Evolutionary conservation across 2,888 invertebrate genomes (phyloP).

Genomic region (Cephalotes varians): DNA sequence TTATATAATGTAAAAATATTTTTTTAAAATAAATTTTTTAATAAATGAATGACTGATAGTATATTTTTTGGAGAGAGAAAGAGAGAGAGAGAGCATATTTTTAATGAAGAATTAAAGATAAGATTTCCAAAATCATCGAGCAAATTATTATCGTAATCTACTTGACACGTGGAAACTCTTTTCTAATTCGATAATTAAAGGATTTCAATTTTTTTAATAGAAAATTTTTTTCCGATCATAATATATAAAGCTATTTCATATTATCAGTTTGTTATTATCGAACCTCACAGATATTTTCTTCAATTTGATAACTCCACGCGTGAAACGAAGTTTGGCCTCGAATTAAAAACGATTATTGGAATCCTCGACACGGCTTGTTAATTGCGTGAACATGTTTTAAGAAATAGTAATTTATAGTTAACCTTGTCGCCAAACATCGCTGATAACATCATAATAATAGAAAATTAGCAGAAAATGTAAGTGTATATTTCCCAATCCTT

Average conservation of each 20-base stretch:
- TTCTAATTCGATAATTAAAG: too few species aligned
- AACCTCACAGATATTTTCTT: too few species aligned
- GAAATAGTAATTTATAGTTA: conserved; percentile 59
- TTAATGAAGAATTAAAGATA: neutral
- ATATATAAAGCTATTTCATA: too few species aligned
- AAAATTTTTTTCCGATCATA: too few species aligned
- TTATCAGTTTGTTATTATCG: too few species aligned
- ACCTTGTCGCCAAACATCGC: conserved; percentile 23
- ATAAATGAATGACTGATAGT: too few species aligned
- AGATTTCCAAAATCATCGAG: neutral
- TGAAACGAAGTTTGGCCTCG: conserved; percentile 66
- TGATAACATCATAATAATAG: conserved; percentile 30
- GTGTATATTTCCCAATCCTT: conserved; percentile 21
- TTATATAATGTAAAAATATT: neutral
- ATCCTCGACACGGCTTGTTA: conserved; percentile 36
- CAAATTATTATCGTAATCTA: too few species aligned
- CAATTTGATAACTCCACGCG: conserved; percentile 44
- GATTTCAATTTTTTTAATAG: too few species aligned
- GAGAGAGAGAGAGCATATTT: neutral
- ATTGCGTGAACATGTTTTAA: conserved; percentile 52
- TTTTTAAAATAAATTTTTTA: too few species aligned
- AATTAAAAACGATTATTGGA: conserved; percentile 66
- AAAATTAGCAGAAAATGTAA: conserved; percentile 18
- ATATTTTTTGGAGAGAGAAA: neutral
- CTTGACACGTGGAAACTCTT: too few species aligned